Conservation (phyloP, 2,888 invertebrate genomes). For the Phania funesta region DNA sequence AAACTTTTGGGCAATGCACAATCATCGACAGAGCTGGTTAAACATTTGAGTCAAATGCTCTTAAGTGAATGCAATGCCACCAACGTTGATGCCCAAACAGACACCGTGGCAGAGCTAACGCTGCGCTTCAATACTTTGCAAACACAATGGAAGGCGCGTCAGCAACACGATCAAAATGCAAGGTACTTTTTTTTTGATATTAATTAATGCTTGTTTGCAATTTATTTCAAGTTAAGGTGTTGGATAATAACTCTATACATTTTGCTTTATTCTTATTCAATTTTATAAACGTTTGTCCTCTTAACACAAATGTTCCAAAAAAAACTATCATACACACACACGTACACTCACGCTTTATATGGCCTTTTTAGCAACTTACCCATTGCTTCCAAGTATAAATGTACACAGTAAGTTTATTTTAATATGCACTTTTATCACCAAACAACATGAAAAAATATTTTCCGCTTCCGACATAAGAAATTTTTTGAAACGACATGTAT, state of each 20-base stretch:
- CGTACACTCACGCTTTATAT: constrained; percentile 62
- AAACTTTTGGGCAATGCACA: constrained; percentile 89
- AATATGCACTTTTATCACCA: constrained; percentile 3
- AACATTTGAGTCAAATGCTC: constrained; percentile 88
- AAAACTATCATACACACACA: constrained; percentile 1
- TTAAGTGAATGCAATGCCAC: constrained; percentile 87
- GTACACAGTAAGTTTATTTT: constrained; percentile 84
- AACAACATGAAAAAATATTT: not conserved
- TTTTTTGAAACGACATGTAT: no score
- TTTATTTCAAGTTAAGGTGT: constrained; percentile 36
- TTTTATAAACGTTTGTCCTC: constrained; percentile 33
- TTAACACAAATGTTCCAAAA: constrained; percentile 26
- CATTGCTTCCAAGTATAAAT: constrained; percentile 84
- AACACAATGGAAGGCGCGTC: constrained; percentile 86
- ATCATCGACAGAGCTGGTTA: constrained; percentile 89
- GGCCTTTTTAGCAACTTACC: constrained; percentile 79
- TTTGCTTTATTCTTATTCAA: constrained; percentile 62
- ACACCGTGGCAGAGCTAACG: constrained; percentile 84
- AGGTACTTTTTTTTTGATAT: constrained; percentile 83
- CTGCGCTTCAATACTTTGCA: constrained; percentile 86
- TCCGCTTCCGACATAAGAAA: no score
- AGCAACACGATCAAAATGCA: constrained; percentile 88
- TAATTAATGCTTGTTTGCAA: not conserved
- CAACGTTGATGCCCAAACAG: constrained; percentile 84
- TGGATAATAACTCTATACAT: constrained; percentile 57